These are phyloP conservation scores for Plagodis dolabraria DNA, from an alignment of 2,888 invertebrate species.

Conservation along the genomic window DNA sequence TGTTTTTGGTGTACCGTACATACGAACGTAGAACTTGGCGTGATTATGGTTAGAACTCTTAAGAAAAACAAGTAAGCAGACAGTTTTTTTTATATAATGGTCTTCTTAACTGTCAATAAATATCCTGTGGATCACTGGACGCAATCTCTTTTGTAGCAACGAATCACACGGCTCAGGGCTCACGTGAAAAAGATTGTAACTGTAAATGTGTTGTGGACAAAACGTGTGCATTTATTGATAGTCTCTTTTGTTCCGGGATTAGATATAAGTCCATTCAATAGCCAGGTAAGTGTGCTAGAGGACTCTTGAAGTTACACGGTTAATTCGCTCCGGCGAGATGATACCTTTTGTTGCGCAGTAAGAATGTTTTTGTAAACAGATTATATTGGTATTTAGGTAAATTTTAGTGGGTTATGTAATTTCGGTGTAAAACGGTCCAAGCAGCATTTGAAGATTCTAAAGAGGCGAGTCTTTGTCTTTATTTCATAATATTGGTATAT, in stretches of 20 bases:
- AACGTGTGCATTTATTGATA: constrained; percentile 64
- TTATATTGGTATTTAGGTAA: constrained; percentile 8
- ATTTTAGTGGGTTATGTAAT: too few relatives aligned
- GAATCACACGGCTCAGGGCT: constrained; percentile 58
- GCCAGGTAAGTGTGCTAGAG: constrained; percentile 70
- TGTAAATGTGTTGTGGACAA: constrained; percentile 75
- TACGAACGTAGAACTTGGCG: too few relatives aligned
- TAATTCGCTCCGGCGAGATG: constrained; percentile 63
- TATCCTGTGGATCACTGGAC: constrained; percentile 22
- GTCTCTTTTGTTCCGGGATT: constrained; percentile 70
- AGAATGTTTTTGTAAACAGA: constrained; percentile 28
- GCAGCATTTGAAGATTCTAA: too few relatives aligned
- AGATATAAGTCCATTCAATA: constrained; percentile 62
- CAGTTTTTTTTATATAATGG: too few relatives aligned
- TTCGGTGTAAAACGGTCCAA: too few relatives aligned
- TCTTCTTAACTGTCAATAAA: neutral
- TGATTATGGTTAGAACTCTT: too few relatives aligned
- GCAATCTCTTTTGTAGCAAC: constrained; percentile 53
- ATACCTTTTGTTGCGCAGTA: constrained; percentile 39
- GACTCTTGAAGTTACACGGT: constrained; percentile 35
- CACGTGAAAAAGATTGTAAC: constrained; percentile 62
- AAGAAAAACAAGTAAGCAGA: too few relatives aligned
- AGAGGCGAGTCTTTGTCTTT: too few relatives aligned
- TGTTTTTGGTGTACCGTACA: too few relatives aligned
- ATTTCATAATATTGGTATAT: too few relatives aligned